Percentiles rank a stretch among this genome's conserved stretches.
These are phyloP conservation scores for Adelosebastes latens DNA, from an alignment of 2,797 vertebrate species.

Conservation along the genomic window DNA sequence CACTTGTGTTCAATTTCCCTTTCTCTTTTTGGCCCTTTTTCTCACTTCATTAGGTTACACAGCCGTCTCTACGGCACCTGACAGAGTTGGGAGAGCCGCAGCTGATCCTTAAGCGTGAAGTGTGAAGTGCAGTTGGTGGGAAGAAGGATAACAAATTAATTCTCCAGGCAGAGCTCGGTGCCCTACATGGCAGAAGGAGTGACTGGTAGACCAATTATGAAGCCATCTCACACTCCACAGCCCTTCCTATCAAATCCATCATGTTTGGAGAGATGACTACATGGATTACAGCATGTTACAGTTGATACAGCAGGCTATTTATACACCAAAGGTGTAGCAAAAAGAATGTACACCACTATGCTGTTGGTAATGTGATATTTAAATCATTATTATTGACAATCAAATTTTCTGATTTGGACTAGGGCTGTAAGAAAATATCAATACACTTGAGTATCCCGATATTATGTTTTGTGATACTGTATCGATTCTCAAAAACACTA, in stretches of 20 bases:
- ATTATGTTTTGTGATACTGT: not conserved
- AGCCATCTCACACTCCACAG: constrained; percentile 40
- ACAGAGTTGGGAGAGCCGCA: constrained; percentile 51
- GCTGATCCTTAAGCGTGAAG: constrained; percentile 54
- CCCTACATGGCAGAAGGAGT: constrained; percentile 54
- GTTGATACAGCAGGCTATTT: constrained; percentile 23
- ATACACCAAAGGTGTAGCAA: constrained; percentile 17
- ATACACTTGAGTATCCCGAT: not conserved
- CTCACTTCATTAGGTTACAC: constrained; percentile 54
- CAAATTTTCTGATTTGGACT: not conserved
- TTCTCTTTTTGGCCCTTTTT: constrained; percentile 2
- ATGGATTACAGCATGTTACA: constrained; percentile 39
- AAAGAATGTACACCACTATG: not conserved
- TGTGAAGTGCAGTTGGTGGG: constrained; percentile 60
- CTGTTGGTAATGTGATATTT: not conserved
- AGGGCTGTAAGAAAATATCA: not conserved
- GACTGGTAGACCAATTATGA: constrained; percentile 61
- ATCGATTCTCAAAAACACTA: too few relatives aligned
- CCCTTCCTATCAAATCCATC: constrained; percentile 50
- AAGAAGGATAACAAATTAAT: constrained; percentile 65
- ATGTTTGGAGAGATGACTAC: constrained; percentile 53
- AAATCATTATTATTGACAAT: not conserved
- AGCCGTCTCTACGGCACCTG: constrained; percentile 35
- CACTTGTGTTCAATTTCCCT: not conserved
- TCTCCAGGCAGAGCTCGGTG: constrained; percentile 61